Evolutionary conservation across 1,140 invertebrate species (phyloP).

Genomic region (Popillia japonica): DNA sequence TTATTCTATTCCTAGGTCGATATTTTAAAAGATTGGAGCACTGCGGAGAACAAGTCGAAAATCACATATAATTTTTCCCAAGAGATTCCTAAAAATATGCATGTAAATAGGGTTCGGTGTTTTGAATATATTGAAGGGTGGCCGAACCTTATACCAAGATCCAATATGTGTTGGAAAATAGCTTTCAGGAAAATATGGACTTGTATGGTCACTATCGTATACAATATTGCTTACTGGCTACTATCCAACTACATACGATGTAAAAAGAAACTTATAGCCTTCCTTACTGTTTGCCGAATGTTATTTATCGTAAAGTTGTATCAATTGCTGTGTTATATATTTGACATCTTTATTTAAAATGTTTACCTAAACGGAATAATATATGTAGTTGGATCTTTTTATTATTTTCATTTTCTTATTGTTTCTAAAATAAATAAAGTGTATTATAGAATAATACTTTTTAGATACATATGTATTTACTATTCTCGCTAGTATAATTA

Average conservation of each 20-base stretch:
- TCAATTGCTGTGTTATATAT: too few relatives aligned
- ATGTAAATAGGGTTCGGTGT: conserved; percentile 44
- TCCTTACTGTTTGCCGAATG: too few relatives aligned
- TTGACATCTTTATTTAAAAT: too few relatives aligned
- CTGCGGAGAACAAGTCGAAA: conserved; percentile 39
- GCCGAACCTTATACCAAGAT: conserved; percentile 37
- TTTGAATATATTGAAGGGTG: conserved; percentile 41
- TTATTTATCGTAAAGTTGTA: too few relatives aligned
- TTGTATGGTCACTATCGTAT: conserved; percentile 43
- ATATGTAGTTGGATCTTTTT: too few relatives aligned
- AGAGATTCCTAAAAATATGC: conserved; percentile 41
- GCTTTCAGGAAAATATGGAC: conserved; percentile 48
- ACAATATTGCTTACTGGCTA: conserved; percentile 52
- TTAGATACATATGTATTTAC: too few relatives aligned
- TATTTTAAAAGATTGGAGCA: conserved; percentile 25
- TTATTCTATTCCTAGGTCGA: neutral
- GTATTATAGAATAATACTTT: too few relatives aligned
- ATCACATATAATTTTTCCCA: conserved; percentile 41
- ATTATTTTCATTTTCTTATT: too few relatives aligned
- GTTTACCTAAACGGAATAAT: too few relatives aligned
- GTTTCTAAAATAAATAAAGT: too few relatives aligned
- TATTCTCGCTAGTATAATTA: too few relatives aligned
- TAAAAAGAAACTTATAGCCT: neutral
- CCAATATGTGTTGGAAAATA: conserved; percentile 49
- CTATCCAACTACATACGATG: conserved; percentile 42